Base-by-base conservation (phyloP, 1,140 invertebrate genomes). In the Metopolophium dirhodum region DNA sequence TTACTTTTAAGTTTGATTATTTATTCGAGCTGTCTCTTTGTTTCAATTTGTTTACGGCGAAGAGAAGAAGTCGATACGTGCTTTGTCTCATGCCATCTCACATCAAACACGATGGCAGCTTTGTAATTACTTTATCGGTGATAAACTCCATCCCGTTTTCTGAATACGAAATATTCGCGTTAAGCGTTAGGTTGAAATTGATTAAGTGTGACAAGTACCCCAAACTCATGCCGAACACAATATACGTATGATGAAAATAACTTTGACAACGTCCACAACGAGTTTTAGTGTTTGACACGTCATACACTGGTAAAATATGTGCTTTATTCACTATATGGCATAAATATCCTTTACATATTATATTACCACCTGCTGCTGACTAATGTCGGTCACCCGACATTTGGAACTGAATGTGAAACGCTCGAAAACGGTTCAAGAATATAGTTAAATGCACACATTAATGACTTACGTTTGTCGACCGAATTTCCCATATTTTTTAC, bases 121-220 rank as follows among this genome's bases (percentile, higher is more conserved):
- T 77, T 77, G 61, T 77, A 77, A 77, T 77, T 77, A 77, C 61
- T 77, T 77, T 77, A 77, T 77, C 61, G 61, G 61, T 77, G 30
- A n/a, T 77, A 77, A 77, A 77, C 14, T 77, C 61, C n/a, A n/a
- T 77, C 61, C 61, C 61, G 61, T n/a, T 77, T 77, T 77, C 61
- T n/a, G 30, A n/a, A 77, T 7, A 14, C 61, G 61, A 77, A 77
- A 35, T n/a, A 77, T 77, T 77, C 61, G 61, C 14, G 30, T 77
- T 77, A 77, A 77, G 30, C 61, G 61, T 77, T 77, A 77, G n/a
- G 61, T 77, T n/a, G 30, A 77, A 77, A 77, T 77, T 77, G 61
- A 77, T 77, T 77, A n/a, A 77, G 61, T 77, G 61, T 77, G 61
- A n/a, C 61, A 77, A 77, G 61, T 77, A 18, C 30, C 14, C 61